A percentile compares a stretch with the other conserved stretches of the same genome.
Conservation (phyloP, 2,888 invertebrate genomes). For the Empis livida region DNA sequence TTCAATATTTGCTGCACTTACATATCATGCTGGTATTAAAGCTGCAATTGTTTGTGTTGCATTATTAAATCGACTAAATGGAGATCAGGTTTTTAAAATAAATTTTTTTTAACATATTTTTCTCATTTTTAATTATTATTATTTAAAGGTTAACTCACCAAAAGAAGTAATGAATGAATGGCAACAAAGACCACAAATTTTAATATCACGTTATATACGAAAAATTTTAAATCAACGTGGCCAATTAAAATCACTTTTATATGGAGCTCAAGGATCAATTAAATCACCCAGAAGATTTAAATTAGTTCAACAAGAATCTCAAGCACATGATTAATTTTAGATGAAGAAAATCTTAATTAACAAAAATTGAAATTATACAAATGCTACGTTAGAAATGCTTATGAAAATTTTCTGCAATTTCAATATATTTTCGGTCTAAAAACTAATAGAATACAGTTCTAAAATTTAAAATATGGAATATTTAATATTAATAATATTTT, state of each 20-base stretch:
- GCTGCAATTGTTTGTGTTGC: conserved; percentile 93
- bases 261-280: conserved; percentile 62
- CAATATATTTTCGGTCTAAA: no score
- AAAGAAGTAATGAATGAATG: conserved; percentile 83
- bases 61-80: conserved; percentile 78
- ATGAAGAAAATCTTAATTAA: neutral
- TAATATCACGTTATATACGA: conserved; percentile 73
- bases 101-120: neutral
- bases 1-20: conserved; percentile 83
- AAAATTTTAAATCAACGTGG: conserved; percentile 69
- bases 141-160: conserved; percentile 61
- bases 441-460: no score
- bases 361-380: no score
- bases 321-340: conserved; percentile 66
- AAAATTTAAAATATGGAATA: no score
- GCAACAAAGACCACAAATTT: conserved; percentile 77
- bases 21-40: conserved; percentile 83
- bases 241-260: conserved; percentile 49
- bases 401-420: no score
- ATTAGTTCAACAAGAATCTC: conserved; percentile 80
- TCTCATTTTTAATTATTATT: conserved; percentile 1
- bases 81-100: conserved; percentile 67
- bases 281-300: conserved; percentile 81
- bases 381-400: no score
- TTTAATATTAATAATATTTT: no score